Base-by-base conservation (phyloP, 2,797 vertebrate species). In the Poliocrania exsul region DNA sequence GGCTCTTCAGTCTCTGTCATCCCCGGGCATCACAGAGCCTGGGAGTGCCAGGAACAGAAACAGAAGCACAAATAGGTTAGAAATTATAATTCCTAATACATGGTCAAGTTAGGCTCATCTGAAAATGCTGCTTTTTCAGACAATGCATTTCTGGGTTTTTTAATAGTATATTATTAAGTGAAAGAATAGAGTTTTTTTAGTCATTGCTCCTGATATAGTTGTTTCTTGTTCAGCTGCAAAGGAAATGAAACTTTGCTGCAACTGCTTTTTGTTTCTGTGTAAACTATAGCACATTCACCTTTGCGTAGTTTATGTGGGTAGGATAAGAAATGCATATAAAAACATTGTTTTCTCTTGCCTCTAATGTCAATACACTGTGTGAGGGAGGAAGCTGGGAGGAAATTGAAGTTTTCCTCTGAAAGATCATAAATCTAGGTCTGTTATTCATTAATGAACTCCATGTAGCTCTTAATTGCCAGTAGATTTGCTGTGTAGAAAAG, bases 381-480 rank as follows among this genome's bases (percentile, higher is more conserved):
- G 75, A 95, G 46, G n/a, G 49, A 92, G 81, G 72, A 95, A 95
- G 79, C 18, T 21, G 54, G 44, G 57, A 95, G 96, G 96, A 97
- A 97, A 96, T 95, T 95, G 93, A 95, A 94, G 54, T 86, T 94
- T 92, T 94, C 87, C 72, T 65, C 64, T 92, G 60, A 57, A 90
- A 71, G 81, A 87, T 84, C 73, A 92, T 96, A 96, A 96, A 96
- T 96, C 81, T 75, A 77, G 21, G 70, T 82, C 91, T 73, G 93
- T 97, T 96, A 97, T 65, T 97, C 11, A 96, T 97, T 97, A 96
- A 96, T 79, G 61, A 95, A 75, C 23, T 69, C 33, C 21, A 23
- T 46, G 56, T n/a, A 71, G 37, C 24, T 87, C 37, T 81, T 92
- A 95, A 89, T 78, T 93, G 64, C 44, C 51, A 40, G 53, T 42